phyloP scores from a whole-genome alignment of 2,888 invertebrate species.

The Eristalis tenax region DNA sequence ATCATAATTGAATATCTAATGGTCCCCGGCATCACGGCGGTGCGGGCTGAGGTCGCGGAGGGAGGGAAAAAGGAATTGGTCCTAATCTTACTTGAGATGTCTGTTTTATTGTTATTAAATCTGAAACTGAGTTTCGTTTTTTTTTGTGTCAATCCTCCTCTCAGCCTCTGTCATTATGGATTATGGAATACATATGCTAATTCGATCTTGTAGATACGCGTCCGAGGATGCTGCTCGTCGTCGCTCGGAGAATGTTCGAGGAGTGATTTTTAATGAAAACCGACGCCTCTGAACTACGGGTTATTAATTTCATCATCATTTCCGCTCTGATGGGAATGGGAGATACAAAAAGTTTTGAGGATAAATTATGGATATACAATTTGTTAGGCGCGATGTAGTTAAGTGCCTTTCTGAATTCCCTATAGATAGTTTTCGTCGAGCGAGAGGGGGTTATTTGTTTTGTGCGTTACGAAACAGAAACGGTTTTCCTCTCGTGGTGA shows the following conservation, averaged over 20 bases:
- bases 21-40: background rate
- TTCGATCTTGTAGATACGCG: background rate
- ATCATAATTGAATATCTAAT: slow-evolving; percentile 41
- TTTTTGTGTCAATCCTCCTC: background rate
- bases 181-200: slow-evolving; percentile 43
- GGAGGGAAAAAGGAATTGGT: background rate
- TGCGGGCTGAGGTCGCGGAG: background rate
- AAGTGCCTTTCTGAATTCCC: background rate
- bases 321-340: background rate
- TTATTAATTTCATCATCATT: slow-evolving; percentile 30
- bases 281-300: slow-evolving; percentile 39
- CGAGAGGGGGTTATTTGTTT: background rate
- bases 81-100: slow-evolving; percentile 21
- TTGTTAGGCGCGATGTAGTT: slow-evolving; percentile 1
- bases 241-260: background rate
- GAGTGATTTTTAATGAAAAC: slow-evolving; percentile 8
- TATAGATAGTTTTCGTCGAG: background rate
- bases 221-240: background rate
- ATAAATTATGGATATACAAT: background rate
- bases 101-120: slow-evolving; percentile 39
- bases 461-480: background rate
- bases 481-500: background rate
- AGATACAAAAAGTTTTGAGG: background rate
- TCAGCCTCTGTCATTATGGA: slow-evolving; percentile 15
- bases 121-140: background rate